Evolutionary conservation across 2,797 vertebrate species (phyloP).

Genomic region (Vireo griseus): DNA sequence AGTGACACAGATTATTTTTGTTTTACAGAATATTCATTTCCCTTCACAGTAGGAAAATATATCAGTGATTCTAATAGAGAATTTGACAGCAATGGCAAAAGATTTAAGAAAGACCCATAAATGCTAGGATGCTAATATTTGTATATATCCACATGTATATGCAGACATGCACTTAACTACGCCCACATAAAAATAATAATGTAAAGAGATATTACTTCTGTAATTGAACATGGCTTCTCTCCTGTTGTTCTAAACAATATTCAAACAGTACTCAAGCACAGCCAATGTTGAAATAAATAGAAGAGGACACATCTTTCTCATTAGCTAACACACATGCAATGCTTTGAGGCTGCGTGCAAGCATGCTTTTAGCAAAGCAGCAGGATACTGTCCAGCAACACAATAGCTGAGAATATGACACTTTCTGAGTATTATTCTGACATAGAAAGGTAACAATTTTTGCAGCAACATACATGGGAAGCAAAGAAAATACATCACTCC

Average conservation of each 20-base stretch:
- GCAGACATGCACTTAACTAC: neutral
- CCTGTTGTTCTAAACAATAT: neutral
- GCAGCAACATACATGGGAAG: neutral
- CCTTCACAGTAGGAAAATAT: neutral
- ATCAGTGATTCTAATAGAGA: neutral
- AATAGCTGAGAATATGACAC: neutral
- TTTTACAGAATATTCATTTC: neutral
- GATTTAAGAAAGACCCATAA: neutral
- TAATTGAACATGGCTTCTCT: neutral
- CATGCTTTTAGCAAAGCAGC: neutral
- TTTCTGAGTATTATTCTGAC: neutral
- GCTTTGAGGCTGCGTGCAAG: neutral
- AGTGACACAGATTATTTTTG: neutral
- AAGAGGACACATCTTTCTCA: neutral
- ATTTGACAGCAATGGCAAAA: neutral
- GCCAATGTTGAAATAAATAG: neutral
- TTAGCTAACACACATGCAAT: neutral
- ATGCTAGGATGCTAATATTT: neutral
- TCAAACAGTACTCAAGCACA: neutral
- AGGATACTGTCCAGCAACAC: neutral
- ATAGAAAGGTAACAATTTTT: neutral
- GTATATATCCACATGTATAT: neutral
- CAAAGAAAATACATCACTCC: neutral
- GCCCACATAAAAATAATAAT: neutral
- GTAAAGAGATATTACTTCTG: neutral